Evolutionary conservation across 2,113 vertebrate species (phyloP), one percentile per base, ranked within the genome.

Genomic region (Megalops atlanticus): DNA sequence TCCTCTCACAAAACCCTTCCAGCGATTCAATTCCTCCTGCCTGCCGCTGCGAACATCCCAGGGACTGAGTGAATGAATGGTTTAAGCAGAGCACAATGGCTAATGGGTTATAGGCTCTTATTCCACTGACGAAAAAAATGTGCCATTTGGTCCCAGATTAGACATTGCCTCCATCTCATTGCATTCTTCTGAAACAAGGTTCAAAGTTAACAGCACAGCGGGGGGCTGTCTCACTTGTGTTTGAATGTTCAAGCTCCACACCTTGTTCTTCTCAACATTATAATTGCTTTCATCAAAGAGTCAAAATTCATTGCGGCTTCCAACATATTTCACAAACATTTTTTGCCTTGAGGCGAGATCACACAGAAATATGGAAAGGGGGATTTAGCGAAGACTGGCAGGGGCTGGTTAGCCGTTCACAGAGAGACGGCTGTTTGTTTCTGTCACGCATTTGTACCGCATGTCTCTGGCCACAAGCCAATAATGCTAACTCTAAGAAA

Each of bases 211-310:
- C 36, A 58, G 18, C 49, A 58, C 11, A 40, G 21, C 16, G 27
- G 38, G 27, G 47, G 47, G 24, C 40, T n/a, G 38, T 73, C 35
- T 38, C 47, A 38, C 36, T 36, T 80, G 31, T 47, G 24, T 58
- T 36, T 33, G 38, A 43, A 33, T 7, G 76, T 52, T 70, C 39
- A 39, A 38, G 27, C 38, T 39, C 36, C 18, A 41, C 14, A 81
- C 78, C 41, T 40, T 74, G 1, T 41, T 24, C 75, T 43, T 49
- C 36, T 73, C 76, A 43, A 74, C 41, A 38, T 73, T 76, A 33
- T 70, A 82, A 85, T 77, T 39, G 38, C 71, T 85, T 85, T 79
- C 85, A 86, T 82, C 76, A 35, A 39, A 52, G 64, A 74, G 64
- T 68, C 58, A 70, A 74, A 83, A 75, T 31, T 2, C 5, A 14